A percentile compares a stretch with the other conserved stretches of the same genome.
Evolutionary conservation across 2,888 invertebrate species (phyloP).

Genomic region (Hirudinaria manillensis): DNA sequence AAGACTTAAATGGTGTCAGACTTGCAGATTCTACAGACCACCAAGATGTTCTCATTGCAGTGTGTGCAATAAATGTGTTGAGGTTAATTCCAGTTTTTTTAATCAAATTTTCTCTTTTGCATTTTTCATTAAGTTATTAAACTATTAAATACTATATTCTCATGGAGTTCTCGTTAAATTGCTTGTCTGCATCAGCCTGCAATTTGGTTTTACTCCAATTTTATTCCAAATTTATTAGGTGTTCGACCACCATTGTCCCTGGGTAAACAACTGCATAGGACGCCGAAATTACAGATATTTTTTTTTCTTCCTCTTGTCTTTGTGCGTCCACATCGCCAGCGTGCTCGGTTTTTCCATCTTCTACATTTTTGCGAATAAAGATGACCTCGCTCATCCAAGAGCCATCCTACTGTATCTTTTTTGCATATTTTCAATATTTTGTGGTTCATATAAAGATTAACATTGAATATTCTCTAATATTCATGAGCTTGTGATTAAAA

Average conservation of each 20-base stretch:
- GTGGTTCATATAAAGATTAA: not conserved
- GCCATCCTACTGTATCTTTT: constrained; percentile 55
- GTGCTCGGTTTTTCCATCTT: constrained; percentile 88
- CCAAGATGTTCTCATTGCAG: constrained; percentile 98
- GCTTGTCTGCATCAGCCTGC: not conserved
- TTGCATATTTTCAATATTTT: not conserved
- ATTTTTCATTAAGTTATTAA: constrained; percentile 10
- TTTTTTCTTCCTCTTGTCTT: constrained; percentile 92
- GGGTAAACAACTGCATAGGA: constrained; percentile 62
- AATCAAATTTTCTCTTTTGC: not conserved
- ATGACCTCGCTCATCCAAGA: constrained; percentile 65
- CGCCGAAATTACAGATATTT: constrained; percentile 93
- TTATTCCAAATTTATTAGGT: constrained; percentile 69
- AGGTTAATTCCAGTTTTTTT: constrained; percentile 45
- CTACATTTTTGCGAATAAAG: constrained; percentile 79
- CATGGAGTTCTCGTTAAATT: not conserved
- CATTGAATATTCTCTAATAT: not conserved
- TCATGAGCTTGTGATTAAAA: not conserved
- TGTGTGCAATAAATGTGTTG: constrained; percentile 91
- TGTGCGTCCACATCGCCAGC: constrained; percentile 94
- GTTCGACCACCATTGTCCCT: constrained; percentile 91
- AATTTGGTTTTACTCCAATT: constrained; percentile 23
- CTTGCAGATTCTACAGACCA: constrained; percentile 98
- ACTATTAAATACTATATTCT: not conserved
- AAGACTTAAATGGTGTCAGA: constrained; percentile 99